Percentiles rank a stretch among this genome's conserved stretches.
phyloP scores from a whole-genome alignment of 1,140 invertebrate genomes.

The Drosophila teissieri region DNA sequence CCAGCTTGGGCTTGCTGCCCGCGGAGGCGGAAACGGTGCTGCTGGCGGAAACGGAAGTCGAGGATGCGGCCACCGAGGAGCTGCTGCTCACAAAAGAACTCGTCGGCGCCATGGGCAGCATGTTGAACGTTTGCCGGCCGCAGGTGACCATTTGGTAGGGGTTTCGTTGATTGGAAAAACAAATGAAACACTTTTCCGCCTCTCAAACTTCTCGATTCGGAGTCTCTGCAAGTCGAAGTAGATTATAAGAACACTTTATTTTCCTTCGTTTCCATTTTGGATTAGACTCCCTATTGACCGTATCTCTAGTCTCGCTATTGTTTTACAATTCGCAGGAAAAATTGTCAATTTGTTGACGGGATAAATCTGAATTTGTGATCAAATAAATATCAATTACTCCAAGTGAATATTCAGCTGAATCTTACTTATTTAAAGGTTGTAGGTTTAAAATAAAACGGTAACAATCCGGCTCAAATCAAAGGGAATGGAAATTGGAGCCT shows the following conservation, averaged over 20 bases:
- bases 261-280: background rate
- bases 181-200: conserved; percentile 7
- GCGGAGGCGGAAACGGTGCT: conserved; percentile 30
- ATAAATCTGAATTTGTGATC: too few species aligned
- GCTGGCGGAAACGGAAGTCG: conserved; percentile 27
- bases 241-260: background rate
- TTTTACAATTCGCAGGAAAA: too few species aligned
- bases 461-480: too few species aligned
- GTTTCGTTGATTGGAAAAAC: conserved; percentile 17
- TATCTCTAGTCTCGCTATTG: too few species aligned
- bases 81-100: conserved; percentile 74
- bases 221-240: conserved; percentile 27
- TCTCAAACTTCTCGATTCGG: conserved; percentile 11
- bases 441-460: too few species aligned
- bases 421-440: too few species aligned
- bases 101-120: conserved; percentile 84
- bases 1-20: conserved; percentile 94
- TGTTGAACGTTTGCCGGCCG: conserved; percentile 80
- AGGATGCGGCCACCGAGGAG: conserved; percentile 41
- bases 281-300: too few species aligned
- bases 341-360: too few species aligned
- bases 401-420: too few species aligned
- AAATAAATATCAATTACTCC: too few species aligned
- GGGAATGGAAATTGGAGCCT: background rate
- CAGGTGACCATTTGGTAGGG: conserved; percentile 83